Evolutionary conservation across 2,888 invertebrate genomes (phyloP).

Genomic region (Macaria notata): DNA sequence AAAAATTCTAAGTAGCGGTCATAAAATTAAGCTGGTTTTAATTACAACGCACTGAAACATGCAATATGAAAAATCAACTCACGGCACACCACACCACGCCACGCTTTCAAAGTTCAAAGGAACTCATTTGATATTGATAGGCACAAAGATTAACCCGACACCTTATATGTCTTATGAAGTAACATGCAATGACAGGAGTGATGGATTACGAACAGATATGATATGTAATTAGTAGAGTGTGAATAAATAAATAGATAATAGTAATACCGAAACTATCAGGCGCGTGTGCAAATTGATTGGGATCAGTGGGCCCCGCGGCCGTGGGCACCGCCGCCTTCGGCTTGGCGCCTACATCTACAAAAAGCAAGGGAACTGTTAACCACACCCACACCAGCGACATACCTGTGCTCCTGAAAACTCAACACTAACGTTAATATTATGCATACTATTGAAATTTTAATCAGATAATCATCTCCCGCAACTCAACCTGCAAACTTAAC

Average conservation of each 20-base stretch:
- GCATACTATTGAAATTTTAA: neutral
- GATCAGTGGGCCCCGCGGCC: slow-evolving; percentile 84
- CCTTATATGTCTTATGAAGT: slow-evolving; percentile 5
- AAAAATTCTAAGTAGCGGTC: slow-evolving; percentile 8
- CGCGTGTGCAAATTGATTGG: slow-evolving; percentile 84
- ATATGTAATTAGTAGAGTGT: slow-evolving; percentile 19
- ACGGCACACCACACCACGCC: slow-evolving; percentile 2
- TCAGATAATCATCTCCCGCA: neutral
- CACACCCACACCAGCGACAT: slow-evolving; percentile 38
- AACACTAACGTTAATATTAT: slow-evolving; percentile 12
- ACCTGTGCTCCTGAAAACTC: slow-evolving; percentile 36
- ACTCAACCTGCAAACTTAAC: neutral
- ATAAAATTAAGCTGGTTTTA: neutral
- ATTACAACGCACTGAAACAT: slow-evolving; percentile 1
- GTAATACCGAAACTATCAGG: slow-evolving; percentile 86
- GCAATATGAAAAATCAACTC: slow-evolving; percentile 2
- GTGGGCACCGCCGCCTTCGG: slow-evolving; percentile 75
- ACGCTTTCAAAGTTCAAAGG: slow-evolving; percentile 6
- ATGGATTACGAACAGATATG: neutral
- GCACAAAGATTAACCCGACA: slow-evolving; percentile 38
- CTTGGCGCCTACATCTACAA: slow-evolving; percentile 83
- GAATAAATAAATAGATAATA: slow-evolving; percentile 43
- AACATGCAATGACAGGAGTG: slow-evolving; percentile 28
- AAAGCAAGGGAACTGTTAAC: slow-evolving; percentile 69
- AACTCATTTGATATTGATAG: slow-evolving; percentile 14